A percentile compares a stretch with the other conserved stretches of the same genome.
These are phyloP conservation scores for Drosophila tsacasi DNA, from an alignment of 1,140 invertebrate species.

Conservation along the genomic window DNA sequence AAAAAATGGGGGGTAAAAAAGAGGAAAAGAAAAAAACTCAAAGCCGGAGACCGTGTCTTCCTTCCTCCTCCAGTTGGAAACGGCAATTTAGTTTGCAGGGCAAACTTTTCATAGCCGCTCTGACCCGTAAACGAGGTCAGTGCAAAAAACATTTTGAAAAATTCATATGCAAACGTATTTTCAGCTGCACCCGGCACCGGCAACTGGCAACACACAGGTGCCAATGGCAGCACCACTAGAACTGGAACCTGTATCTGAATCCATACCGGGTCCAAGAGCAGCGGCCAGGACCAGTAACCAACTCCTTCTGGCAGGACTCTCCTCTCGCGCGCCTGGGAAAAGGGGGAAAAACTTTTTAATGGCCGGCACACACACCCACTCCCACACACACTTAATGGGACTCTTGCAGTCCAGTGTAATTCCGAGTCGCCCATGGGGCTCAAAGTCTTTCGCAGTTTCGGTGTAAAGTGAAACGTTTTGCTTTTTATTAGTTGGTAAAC, in stretches of 20 bases:
- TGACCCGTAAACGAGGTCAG: constrained; percentile 82
- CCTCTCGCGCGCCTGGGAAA: neutral
- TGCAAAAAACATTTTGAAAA: constrained; percentile 82
- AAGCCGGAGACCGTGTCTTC: constrained; percentile 35
- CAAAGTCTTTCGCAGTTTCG: constrained; percentile 56
- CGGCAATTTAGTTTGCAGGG: constrained; percentile 80
- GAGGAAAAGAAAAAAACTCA: constrained; percentile 13
- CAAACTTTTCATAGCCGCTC: constrained; percentile 77
- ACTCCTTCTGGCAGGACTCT: constrained; percentile 9
- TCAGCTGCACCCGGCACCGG: constrained; percentile 67
- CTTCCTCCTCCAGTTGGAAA: constrained; percentile 45
- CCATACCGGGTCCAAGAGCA: constrained; percentile 17
- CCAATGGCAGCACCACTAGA: constrained; percentile 71
- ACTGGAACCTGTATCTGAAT: constrained; percentile 35
- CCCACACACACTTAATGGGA: constrained; percentile 57
- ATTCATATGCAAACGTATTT: constrained; percentile 83
- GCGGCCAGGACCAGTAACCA: constrained; percentile 19
- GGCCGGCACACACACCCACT: constrained; percentile 49
- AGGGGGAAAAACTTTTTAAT: constrained; percentile 74
- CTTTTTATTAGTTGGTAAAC: constrained; percentile 62
- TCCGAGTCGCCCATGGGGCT: constrained; percentile 41
- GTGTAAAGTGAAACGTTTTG: constrained; percentile 59
- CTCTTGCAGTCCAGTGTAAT: constrained; percentile 43
- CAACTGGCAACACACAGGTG: constrained; percentile 61
- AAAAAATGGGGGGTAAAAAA: constrained; percentile 2